Conservation (phyloP, 2,113 vertebrate genomes). For the Philantomba maxwellii region DNA sequence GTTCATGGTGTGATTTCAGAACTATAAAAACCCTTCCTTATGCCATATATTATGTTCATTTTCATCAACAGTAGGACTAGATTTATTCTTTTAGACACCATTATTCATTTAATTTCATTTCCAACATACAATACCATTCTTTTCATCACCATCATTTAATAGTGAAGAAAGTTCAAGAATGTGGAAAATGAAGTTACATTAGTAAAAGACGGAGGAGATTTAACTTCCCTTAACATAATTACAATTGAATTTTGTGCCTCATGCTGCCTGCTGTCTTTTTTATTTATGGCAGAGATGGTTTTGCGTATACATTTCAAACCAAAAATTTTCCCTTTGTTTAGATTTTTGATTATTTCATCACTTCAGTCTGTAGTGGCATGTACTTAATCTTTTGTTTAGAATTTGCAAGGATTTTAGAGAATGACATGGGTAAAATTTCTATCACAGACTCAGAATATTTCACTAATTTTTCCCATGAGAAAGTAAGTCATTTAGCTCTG, state of each 20-base stretch:
- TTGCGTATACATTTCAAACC: conserved; percentile 10
- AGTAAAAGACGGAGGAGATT: conserved; percentile 24
- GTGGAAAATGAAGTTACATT: not conserved
- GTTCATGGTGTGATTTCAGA: not conserved
- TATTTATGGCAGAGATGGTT: not conserved
- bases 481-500: not conserved
- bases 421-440: not conserved
- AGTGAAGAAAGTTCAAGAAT: conserved; percentile 10
- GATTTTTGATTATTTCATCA: conserved; percentile 16
- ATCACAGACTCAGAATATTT: not conserved
- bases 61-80: not conserved
- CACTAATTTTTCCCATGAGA: not conserved
- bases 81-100: not conserved
- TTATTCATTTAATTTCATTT: conserved; percentile 2
- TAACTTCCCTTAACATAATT: conserved; percentile 31
- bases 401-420: not conserved
- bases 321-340: conserved; percentile 22
- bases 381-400: conserved; percentile 31
- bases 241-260: not conserved
- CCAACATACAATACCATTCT: not conserved
- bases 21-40: not conserved
- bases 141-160: not conserved
- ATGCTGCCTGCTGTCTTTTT: not conserved
- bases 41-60: not conserved
- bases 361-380: not conserved